These are phyloP conservation scores for Falco berigora DNA, from an alignment of 2,797 vertebrate genomes.

Conservation along the genomic window DNA sequence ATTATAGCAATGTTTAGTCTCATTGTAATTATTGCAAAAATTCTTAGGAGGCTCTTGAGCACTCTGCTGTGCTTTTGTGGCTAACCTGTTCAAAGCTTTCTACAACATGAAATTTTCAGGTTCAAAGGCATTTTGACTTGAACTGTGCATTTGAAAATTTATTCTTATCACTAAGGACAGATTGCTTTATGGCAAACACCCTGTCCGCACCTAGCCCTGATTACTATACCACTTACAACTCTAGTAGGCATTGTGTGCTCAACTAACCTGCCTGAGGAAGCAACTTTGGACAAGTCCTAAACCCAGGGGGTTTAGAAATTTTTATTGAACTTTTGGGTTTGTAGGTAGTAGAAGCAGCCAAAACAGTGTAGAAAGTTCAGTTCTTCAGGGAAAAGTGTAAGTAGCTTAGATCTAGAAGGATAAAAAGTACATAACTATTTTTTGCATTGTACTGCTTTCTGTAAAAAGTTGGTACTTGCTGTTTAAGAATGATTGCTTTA, in stretches of 20 bases:
- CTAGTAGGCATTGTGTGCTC: not conserved
- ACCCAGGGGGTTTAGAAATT: not conserved
- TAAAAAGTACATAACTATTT: not conserved
- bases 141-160: not conserved
- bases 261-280: not conserved
- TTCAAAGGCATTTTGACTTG: not conserved
- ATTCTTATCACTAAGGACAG: not conserved
- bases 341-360: not conserved
- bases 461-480: not conserved
- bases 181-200: not conserved
- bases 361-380: not conserved
- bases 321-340: not conserved
- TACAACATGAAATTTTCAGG: not conserved
- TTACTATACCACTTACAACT: not conserved
- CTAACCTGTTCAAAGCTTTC: not conserved
- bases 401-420: not conserved
- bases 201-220: not conserved
- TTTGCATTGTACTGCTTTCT: not conserved
- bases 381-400: not conserved
- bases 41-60: not conserved
- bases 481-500: not conserved
- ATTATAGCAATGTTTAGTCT: not conserved
- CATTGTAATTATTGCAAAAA: not conserved
- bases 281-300: not conserved
- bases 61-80: not conserved